Conservation (phyloP, 1,140 invertebrate genomes). For the Bombyx mori region DNA sequence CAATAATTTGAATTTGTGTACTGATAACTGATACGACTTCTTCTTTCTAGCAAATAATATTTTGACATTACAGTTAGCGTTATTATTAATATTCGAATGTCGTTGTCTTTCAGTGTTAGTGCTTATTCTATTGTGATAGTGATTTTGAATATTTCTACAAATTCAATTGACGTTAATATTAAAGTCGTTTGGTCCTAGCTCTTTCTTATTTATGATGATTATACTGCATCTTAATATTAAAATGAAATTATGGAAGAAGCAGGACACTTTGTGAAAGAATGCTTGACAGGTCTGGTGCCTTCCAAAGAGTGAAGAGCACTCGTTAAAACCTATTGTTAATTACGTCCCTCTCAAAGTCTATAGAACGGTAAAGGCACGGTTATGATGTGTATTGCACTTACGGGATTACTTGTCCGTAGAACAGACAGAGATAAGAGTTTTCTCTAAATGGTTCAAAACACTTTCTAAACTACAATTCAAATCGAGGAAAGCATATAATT, state of each 20-base stretch:
- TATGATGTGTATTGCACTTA: constrained; percentile 69
- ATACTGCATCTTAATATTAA: constrained; percentile 27
- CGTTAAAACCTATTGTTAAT: constrained; percentile 64
- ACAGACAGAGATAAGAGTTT: constrained; percentile 58
- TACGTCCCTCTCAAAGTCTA: constrained; percentile 69
- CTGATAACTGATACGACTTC: too few relatives aligned
- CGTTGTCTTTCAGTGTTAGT: constrained; percentile 56
- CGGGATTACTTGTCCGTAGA: constrained; percentile 55
- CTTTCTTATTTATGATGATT: constrained; percentile 34
- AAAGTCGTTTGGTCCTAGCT: constrained; percentile 51
- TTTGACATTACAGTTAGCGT: too few relatives aligned
- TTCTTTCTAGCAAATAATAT: too few relatives aligned
- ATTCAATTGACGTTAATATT: constrained; percentile 54
- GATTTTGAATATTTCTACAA: constrained; percentile 31
- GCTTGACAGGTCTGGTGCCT: constrained; percentile 26
- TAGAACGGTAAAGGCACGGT: constrained; percentile 70
- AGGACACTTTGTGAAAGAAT: constrained; percentile 48
- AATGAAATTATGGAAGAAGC: constrained; percentile 34
- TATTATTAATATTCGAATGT: constrained; percentile 43
- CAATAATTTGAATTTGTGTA: too few relatives aligned
- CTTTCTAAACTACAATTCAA: constrained; percentile 60
- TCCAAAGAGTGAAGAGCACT: constrained; percentile 47
- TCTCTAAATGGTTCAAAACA: constrained; percentile 65
- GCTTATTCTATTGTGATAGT: constrained; percentile 54
- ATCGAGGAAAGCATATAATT: constrained; percentile 55